Evolutionary conservation across 2,113 vertebrate genomes (phyloP).

Genomic region (Phocoena sinus): DNA sequence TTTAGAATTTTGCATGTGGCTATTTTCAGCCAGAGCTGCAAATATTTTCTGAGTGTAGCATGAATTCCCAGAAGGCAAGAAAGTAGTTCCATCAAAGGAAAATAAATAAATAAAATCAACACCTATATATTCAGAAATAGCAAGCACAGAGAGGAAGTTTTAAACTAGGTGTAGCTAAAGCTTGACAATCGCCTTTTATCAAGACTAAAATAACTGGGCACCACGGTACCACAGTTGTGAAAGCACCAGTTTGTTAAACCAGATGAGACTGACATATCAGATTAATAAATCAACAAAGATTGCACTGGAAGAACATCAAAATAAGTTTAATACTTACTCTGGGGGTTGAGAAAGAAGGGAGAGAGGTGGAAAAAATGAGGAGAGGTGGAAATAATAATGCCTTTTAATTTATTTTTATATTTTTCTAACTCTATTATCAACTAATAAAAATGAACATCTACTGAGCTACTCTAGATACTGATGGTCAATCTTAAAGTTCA

Average conservation of each 20-base stretch:
- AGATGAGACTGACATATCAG: background rate
- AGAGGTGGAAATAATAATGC: background rate
- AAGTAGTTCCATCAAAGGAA: background rate
- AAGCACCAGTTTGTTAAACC: background rate
- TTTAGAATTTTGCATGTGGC: background rate
- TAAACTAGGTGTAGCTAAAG: background rate
- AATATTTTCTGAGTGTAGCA: background rate
- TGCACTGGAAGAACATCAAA: background rate
- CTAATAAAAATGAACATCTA: background rate
- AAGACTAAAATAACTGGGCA: background rate
- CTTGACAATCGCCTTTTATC: background rate
- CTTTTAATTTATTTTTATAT: background rate
- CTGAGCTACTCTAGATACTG: background rate
- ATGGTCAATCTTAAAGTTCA: background rate
- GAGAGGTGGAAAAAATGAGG: background rate
- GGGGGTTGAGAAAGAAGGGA: background rate
- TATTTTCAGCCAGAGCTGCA: background rate
- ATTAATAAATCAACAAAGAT: background rate
- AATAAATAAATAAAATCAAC: constrained; percentile 17
- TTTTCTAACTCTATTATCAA: background rate
- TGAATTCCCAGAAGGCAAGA: background rate
- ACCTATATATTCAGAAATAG: background rate
- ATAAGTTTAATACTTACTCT: background rate
- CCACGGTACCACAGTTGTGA: background rate
- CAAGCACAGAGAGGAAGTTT: background rate